A percentile compares a stretch with the other conserved stretches of the same genome.
phyloP scores from a whole-genome alignment of 2,888 invertebrate genomes.

The Hydroisotoma schaefferi region DNA sequence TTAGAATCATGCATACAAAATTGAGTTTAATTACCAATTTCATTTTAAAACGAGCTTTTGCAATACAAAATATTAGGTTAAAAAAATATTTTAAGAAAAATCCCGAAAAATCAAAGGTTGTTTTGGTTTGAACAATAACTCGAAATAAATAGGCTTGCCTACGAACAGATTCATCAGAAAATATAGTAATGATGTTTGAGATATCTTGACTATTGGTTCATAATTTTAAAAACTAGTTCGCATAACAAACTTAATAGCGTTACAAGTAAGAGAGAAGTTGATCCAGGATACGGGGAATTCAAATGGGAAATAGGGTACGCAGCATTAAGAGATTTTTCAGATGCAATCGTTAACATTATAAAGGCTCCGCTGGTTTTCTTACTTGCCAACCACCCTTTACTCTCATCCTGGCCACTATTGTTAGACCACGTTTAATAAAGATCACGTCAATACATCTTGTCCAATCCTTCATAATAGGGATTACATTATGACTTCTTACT shows the following conservation, averaged over 20 bases:
- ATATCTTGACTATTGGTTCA: background rate
- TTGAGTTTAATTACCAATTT: no score
- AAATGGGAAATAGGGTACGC: background rate
- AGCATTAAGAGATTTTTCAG: constrained; percentile 13
- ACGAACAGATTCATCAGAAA: no score
- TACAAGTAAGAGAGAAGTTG: no score
- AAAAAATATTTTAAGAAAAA: no score
- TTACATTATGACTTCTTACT: constrained; percentile 5
- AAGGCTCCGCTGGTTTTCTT: background rate
- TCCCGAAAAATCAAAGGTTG: no score
- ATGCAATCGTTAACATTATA: constrained; percentile 8
- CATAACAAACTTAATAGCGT: no score
- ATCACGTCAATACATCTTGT: constrained; percentile 11
- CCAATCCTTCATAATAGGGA: background rate
- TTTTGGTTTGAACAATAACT: no score
- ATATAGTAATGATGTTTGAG: background rate
- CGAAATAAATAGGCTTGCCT: no score
- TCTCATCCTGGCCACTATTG: constrained; percentile 11
- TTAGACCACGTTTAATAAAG: constrained; percentile 1
- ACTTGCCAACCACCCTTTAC: constrained; percentile 2
- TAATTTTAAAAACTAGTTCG: no score
- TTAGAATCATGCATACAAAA: no score
- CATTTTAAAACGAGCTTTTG: no score
- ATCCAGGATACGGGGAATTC: background rate
- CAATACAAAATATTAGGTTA: no score